phyloP scores from a whole-genome alignment of 2,888 invertebrate species.

The Ethmia dodecea region DNA sequence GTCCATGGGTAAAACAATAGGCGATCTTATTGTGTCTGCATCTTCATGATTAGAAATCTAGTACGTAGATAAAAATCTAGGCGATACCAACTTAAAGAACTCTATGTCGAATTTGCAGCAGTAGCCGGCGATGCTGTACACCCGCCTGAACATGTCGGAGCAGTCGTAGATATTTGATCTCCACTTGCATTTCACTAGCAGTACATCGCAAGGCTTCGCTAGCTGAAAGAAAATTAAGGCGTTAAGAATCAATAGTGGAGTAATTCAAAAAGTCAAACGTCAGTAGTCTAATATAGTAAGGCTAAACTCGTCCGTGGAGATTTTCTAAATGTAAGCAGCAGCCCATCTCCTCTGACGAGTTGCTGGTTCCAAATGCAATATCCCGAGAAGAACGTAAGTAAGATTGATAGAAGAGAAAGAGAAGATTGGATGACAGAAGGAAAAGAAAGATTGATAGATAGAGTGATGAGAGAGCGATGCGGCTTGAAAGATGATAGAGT shows the following conservation, averaged over 20 bases:
- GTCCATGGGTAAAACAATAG: background rate
- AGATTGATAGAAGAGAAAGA: too few species aligned
- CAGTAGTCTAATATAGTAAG: background rate
- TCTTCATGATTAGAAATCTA: background rate
- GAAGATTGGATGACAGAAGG: too few species aligned
- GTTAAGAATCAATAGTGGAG: background rate
- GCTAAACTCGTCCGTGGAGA: too few species aligned
- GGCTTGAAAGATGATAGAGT: too few species aligned
- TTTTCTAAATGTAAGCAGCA: too few species aligned
- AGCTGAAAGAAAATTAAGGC: constrained; percentile 28
- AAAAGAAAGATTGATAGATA: too few species aligned
- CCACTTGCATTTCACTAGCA: constrained; percentile 47
- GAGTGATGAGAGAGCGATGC: too few species aligned
- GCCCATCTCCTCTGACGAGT: too few species aligned
- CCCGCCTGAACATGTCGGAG: constrained; percentile 44
- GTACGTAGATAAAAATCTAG: too few species aligned
- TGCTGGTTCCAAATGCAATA: too few species aligned
- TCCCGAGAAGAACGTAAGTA: too few species aligned
- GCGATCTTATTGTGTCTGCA: background rate
- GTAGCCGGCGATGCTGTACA: constrained; percentile 39
- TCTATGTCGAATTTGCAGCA: constrained; percentile 59
- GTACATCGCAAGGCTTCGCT: constrained; percentile 44
- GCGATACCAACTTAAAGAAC: constrained; percentile 43
- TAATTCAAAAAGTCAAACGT: background rate
- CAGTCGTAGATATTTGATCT: constrained; percentile 43